Percentiles rank a stretch among this genome's conserved stretches.
phyloP scores from a whole-genome alignment of 2,888 invertebrate species.

The Molanna angustata region DNA sequence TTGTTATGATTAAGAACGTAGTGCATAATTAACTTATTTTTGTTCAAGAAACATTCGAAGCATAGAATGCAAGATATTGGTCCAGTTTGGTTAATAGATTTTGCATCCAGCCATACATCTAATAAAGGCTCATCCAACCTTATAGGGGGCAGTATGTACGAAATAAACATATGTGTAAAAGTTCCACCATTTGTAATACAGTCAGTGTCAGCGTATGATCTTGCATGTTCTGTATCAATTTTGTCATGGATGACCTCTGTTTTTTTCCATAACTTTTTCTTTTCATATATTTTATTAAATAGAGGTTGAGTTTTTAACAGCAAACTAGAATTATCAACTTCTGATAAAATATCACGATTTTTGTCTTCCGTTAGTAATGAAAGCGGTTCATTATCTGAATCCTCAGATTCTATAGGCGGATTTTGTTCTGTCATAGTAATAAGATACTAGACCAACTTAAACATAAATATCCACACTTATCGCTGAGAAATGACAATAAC shows the following conservation, averaged over 20 bases:
- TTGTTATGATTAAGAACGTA: slow-evolving; percentile 54
- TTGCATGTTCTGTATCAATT: slow-evolving; percentile 6
- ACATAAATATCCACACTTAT: too few relatives aligned
- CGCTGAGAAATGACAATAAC: too few relatives aligned
- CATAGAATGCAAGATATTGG: slow-evolving; percentile 52
- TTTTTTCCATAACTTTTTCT: slow-evolving; percentile 25
- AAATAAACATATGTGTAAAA: slow-evolving; percentile 24
- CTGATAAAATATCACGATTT: slow-evolving; percentile 36
- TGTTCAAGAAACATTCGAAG: slow-evolving; percentile 51
- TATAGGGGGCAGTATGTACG: slow-evolving; percentile 34
- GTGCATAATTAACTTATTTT: slow-evolving; percentile 48
- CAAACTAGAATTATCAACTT: slow-evolving; percentile 5
- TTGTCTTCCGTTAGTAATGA: slow-evolving; percentile 45
- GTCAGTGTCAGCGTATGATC: not conserved
- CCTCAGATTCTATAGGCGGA: slow-evolving; percentile 32
- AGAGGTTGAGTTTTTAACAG: slow-evolving; percentile 21
- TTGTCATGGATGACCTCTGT: slow-evolving; percentile 14
- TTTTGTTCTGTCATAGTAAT: slow-evolving; percentile 11
- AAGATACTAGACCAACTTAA: too few relatives aligned
- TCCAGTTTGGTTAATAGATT: slow-evolving; percentile 48
- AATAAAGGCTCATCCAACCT: slow-evolving; percentile 42
- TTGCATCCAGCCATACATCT: slow-evolving; percentile 53
- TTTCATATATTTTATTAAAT: slow-evolving; percentile 24
- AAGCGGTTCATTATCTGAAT: slow-evolving; percentile 52
- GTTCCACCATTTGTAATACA: slow-evolving; percentile 5